Base-by-base conservation (phyloP, 2,888 invertebrate species). In the Pteria penguin region DNA sequence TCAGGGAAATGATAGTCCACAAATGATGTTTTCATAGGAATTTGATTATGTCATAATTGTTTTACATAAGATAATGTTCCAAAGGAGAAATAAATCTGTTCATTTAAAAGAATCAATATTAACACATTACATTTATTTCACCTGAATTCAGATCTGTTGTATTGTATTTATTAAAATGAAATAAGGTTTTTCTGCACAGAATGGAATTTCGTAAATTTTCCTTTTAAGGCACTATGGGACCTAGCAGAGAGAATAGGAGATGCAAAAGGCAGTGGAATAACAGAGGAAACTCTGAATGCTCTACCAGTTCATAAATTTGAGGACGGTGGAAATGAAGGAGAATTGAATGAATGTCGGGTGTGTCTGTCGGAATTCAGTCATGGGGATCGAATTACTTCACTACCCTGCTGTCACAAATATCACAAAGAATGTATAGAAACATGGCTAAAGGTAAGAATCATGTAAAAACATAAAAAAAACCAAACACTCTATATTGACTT, bases 171-270 rank as follows among this genome's bases (percentile, higher is more conserved):
- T n/a, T n/a, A n/a, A n/a, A n/a, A n/a, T n/a, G n/a, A n/a, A n/a
- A n/a, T n/a, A n/a, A n/a, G n/a, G n/a, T n/a, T n/a, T n/a, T n/a
- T n/a, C 14, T 55, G 3, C 3, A 55, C 24, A 55, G 4, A 55
- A 4, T 55, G 24, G n/a, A 3, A 55, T 55, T n/a, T 55, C n/a
- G n/a, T n/a, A 4, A 3, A n/a, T 18, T 27, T 5, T 4, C 45
- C 14, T 57, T 3, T 73, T 0, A 77, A 87, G 87, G 83, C 82
- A 4, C 62, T 88, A 29, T 85, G 86, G 81, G 85, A 86, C 11
- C 70, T 88, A 18, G 86, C 85, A n/a, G 87, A 88, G 65, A 72
- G 79, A 24, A 76, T 88, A 0, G 87, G 87, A 4, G 85, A 86
- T 31, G 87, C 86, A 4, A 79, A 81, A 22, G 75, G 81, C 14